A percentile compares a stretch with the other conserved stretches of the same genome.
These are phyloP conservation scores for Lepidocolaptes lacrymiger DNA, from an alignment of 2,797 vertebrate species.

Conservation along the genomic window DNA sequence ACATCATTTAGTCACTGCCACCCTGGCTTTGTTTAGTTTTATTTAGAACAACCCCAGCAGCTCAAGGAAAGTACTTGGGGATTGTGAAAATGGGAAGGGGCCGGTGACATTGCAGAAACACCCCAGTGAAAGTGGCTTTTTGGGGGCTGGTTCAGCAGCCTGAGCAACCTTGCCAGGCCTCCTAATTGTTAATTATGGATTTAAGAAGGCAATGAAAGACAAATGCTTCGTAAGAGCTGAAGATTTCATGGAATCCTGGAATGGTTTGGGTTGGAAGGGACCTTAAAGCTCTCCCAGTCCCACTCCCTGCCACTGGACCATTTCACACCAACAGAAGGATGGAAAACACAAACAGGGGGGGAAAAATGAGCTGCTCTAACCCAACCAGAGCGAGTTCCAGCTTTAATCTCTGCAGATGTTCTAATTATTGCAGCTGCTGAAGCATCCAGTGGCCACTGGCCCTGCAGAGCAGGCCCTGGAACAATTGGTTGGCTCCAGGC, in stretches of 20 bases:
- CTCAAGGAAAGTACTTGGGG: not conserved
- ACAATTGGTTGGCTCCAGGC: not conserved
- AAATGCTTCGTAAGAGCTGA: accelerated
- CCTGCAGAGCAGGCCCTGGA: not conserved
- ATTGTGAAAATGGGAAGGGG: not conserved
- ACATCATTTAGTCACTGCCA: not conserved
- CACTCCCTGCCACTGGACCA: too few species aligned
- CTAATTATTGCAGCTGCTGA: not conserved
- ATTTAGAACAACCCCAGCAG: not conserved
- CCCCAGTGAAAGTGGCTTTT: not conserved
- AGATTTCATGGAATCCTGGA: not conserved
- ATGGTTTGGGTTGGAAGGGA: not conserved
- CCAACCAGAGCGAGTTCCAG: not conserved
- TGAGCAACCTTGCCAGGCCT: not conserved
- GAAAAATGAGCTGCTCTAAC: too few species aligned
- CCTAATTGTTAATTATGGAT: not conserved
- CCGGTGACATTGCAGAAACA: accelerated
- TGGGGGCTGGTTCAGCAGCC: not conserved
- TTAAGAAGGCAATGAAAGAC: not conserved
- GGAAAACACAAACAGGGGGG: not conserved
- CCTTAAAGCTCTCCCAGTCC: not conserved
- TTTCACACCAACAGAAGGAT: not conserved
- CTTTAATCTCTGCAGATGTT: not conserved
- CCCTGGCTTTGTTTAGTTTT: not conserved
- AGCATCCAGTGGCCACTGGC: not conserved